Evolutionary conservation across 1,140 invertebrate species (phyloP).

Genomic region (Pseudobourletiella spinata): DNA sequence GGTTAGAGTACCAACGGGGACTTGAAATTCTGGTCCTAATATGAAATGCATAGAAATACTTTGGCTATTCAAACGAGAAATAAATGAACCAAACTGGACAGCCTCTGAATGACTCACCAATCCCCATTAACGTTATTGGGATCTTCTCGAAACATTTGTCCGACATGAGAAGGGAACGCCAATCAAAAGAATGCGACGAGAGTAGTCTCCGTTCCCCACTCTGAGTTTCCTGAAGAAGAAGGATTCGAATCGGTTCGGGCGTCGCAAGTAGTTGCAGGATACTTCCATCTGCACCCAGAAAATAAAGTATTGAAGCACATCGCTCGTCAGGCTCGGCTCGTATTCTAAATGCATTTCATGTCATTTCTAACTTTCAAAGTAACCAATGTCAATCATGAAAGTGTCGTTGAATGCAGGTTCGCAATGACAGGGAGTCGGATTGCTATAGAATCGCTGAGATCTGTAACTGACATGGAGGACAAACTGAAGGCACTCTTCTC

Average conservation of each 20-base stretch:
- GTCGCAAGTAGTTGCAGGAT: background rate
- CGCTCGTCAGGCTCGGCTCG: no score
- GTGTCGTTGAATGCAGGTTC: constrained; percentile 15
- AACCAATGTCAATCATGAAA: constrained; percentile 23
- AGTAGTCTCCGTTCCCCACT: background rate
- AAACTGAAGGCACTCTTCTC: background rate
- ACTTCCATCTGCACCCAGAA: background rate
- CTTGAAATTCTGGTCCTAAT: constrained; percentile 40
- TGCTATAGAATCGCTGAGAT: constrained; percentile 12
- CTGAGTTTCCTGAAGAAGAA: background rate
- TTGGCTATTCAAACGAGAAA: background rate
- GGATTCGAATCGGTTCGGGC: background rate
- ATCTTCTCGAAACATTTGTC: constrained; percentile 3
- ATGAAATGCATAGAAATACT: constrained; percentile 1
- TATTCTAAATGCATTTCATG: no score
- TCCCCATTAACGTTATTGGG: constrained; percentile 17
- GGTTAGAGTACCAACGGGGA: constrained; percentile 42
- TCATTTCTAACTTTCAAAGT: constrained; percentile 16
- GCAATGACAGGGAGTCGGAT: background rate
- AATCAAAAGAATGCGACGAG: constrained; percentile 10
- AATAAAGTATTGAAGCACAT: background rate
- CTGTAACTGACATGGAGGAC: constrained; percentile 18
- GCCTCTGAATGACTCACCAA: constrained; percentile 10
- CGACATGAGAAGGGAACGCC: constrained; percentile 17
- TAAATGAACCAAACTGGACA: background rate